Conservation (phyloP, 2,888 invertebrate species). For the Drosophila pegasa region DNA sequence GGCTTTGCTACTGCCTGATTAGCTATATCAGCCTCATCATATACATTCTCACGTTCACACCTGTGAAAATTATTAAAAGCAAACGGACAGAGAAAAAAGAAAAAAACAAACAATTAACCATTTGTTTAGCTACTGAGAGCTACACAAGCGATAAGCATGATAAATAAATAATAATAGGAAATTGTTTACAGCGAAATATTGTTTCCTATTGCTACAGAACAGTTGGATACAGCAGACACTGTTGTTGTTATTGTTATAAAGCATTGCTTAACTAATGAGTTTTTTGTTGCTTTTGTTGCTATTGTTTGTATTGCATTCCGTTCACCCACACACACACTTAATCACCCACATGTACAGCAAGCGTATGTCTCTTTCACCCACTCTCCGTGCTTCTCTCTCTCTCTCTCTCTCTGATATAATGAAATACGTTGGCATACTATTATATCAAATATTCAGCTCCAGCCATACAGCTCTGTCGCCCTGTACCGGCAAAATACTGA, state of each 20-base stretch:
- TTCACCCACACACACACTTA: slow-evolving; percentile 17
- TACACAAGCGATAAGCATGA: slow-evolving; percentile 54
- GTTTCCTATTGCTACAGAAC: slow-evolving; percentile 35
- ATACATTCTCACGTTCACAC: slow-evolving; percentile 35
- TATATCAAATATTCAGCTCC: slow-evolving; percentile 41
- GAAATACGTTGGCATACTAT: background rate
- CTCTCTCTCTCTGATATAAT: background rate
- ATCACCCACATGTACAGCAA: slow-evolving; percentile 8
- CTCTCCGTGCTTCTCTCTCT: background rate
- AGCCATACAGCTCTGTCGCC: slow-evolving; percentile 18
- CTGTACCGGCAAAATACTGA: slow-evolving; percentile 3
- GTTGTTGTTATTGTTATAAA: slow-evolving; percentile 44
- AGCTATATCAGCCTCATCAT: background rate
- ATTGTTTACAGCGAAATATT: slow-evolving; percentile 46
- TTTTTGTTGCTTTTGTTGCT: slow-evolving; percentile 34
- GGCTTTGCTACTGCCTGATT: slow-evolving; percentile 5
- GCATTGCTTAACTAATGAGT: slow-evolving; percentile 51
- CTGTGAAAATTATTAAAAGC: slow-evolving; percentile 29
- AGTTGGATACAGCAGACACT: slow-evolving; percentile 23
- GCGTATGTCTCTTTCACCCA: background rate
- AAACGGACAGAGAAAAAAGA: slow-evolving; percentile 8
- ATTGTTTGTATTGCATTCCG: slow-evolving; percentile 29
- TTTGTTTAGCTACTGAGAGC: slow-evolving; percentile 47
- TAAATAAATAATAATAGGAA: slow-evolving; percentile 59
- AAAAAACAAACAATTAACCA: slow-evolving; percentile 51